Evolutionary conservation across 1,140 invertebrate species (phyloP).

Genomic region (Hypothenemus hampei): DNA sequence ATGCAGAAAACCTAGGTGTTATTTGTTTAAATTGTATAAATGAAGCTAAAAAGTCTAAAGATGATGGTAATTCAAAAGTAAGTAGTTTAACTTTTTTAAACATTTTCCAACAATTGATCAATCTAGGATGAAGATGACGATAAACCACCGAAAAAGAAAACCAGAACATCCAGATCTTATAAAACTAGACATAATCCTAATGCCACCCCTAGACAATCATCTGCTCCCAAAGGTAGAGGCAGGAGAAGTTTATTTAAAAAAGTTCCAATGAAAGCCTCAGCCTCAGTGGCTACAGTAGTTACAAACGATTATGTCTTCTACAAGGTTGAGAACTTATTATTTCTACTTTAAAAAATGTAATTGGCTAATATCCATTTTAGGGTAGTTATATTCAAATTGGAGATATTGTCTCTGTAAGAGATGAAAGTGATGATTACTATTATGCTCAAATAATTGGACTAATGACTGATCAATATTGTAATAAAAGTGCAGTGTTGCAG

Average conservation of each 20-base stretch:
- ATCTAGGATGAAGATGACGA: conserved; percentile 41
- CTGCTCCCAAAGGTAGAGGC: conserved; percentile 62
- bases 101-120: no score
- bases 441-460: conserved; percentile 88
- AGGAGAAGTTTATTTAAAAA: conserved; percentile 77
- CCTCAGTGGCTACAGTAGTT: conserved; percentile 71
- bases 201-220: conserved; percentile 45
- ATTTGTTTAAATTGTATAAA: conserved; percentile 57
- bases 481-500: conserved; percentile 89
- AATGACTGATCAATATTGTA: conserved; percentile 86
- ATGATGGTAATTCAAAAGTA: no score
- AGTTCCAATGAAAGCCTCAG: conserved; percentile 73
- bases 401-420: conserved; percentile 83
- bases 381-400: conserved; percentile 84
- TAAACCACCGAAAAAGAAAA: conserved; percentile 49
- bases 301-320: conserved; percentile 78
- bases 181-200: conserved; percentile 46
- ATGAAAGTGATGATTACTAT: conserved; percentile 70
- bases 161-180: conserved; percentile 53
- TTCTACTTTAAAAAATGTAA: background rate
- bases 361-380: conserved; percentile 40
- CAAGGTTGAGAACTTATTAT: conserved; percentile 50
- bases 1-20: conserved; percentile 56
- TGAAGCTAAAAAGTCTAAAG: conserved; percentile 43
- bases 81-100: no score